Percentiles rank a stretch among this genome's conserved stretches.
phyloP scores from a whole-genome alignment of 2,888 invertebrate genomes.

The Agriotes lineatus region DNA sequence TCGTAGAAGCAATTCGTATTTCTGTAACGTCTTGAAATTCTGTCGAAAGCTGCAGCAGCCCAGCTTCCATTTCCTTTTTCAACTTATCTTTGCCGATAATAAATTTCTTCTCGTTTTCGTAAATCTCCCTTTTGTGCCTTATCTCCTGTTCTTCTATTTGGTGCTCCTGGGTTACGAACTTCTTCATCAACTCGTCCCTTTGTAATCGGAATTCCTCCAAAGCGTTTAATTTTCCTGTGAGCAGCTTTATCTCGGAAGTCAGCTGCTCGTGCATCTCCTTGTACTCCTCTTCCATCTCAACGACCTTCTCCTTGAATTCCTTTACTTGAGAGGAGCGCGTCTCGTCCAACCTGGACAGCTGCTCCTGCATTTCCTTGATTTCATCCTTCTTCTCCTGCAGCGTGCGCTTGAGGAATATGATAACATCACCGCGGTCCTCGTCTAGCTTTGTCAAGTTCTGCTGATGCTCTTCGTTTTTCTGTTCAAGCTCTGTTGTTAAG shows the following conservation, averaged over 20 bases:
- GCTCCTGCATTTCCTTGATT: constrained; percentile 77
- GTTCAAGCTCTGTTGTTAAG: constrained; percentile 73
- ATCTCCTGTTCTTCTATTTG: constrained; percentile 82
- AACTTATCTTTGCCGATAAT: constrained; percentile 84
- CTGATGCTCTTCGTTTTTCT: constrained; percentile 75
- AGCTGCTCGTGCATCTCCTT: constrained; percentile 85
- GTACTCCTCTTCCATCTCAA: constrained; percentile 80
- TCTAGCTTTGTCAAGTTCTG: constrained; percentile 76
- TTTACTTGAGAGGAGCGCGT: constrained; percentile 77
- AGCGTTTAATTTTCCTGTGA: constrained; percentile 89
- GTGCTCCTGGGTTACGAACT: constrained; percentile 84
- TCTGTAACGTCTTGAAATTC: constrained; percentile 90
- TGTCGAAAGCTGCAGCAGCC: constrained; percentile 82
- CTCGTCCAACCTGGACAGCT: constrained; percentile 81
- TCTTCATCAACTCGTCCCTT: constrained; percentile 85
- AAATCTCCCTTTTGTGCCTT: constrained; percentile 82
- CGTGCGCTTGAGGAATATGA: constrained; percentile 82
- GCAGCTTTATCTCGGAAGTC: constrained; percentile 87
- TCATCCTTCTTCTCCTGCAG: constrained; percentile 77
- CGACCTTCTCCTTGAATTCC: constrained; percentile 75
- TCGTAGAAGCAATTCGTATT: constrained; percentile 88
- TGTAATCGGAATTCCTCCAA: constrained; percentile 92
- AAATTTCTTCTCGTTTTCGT: constrained; percentile 78
- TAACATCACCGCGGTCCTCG: constrained; percentile 87
- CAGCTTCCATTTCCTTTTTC: constrained; percentile 88